A percentile compares a stretch with the other conserved stretches of the same genome.
Evolutionary conservation across 2,888 invertebrate genomes (phyloP).

Genomic region (Leucania comma): DNA sequence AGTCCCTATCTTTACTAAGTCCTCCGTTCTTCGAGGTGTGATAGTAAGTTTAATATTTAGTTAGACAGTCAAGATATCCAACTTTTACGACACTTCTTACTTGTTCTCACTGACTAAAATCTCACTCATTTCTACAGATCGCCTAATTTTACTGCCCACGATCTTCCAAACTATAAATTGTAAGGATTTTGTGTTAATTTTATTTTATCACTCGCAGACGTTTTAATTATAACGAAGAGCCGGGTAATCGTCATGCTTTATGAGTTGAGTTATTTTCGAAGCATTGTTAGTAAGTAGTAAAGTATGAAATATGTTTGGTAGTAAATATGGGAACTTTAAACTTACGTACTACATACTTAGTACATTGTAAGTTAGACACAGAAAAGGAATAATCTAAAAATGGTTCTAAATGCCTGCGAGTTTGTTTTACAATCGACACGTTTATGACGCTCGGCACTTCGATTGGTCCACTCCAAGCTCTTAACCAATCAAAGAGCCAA

Average conservation of each 20-base stretch:
- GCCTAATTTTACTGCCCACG: conserved; percentile 37
- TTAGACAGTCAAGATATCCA: conserved; percentile 4
- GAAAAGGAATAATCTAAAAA: too few species aligned
- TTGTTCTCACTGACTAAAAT: conserved; percentile 28
- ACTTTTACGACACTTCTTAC: conserved; percentile 47
- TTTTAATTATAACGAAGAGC: conserved; percentile 40
- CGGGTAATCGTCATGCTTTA: conserved; percentile 40
- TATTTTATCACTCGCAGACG: conserved; percentile 32
- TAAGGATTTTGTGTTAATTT: conserved; percentile 30
- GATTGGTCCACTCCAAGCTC: too few species aligned
- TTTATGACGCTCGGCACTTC: too few species aligned
- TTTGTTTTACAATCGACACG: too few species aligned
- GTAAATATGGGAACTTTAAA: conserved; percentile 13
- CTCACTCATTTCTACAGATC: conserved; percentile 15
- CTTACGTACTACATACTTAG: neutral
- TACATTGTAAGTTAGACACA: too few species aligned
- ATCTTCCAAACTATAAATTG: conserved; percentile 37
- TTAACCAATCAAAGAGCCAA: too few species aligned
- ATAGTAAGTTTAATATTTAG: conserved; percentile 20
- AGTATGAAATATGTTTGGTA: conserved; percentile 38
- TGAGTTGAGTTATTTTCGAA: conserved; percentile 37
- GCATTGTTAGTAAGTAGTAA: conserved; percentile 33
- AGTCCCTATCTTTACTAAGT: conserved; percentile 11
- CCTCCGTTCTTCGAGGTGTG: neutral
- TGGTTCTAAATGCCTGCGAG: too few species aligned